Percentiles rank a stretch among this genome's conserved stretches.
Evolutionary conservation across 2,888 invertebrate genomes (phyloP).

Genomic region (Noctua pronuba): DNA sequence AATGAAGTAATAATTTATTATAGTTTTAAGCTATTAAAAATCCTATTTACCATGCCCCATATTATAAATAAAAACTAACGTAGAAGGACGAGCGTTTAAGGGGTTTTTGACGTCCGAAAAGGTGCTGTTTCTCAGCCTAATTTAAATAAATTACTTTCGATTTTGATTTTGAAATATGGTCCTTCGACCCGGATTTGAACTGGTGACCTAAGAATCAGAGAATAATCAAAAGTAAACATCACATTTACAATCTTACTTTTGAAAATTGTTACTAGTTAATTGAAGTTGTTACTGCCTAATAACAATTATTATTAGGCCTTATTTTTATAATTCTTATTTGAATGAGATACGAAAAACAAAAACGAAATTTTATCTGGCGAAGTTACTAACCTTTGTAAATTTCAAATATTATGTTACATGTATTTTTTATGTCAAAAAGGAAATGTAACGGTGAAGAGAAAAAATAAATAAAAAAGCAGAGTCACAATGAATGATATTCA

Average conservation of each 20-base stretch:
- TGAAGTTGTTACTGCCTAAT: not conserved
- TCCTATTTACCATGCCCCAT: not conserved
- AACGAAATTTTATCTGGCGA: not conserved
- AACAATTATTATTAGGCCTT: too few relatives aligned
- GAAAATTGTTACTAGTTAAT: not conserved
- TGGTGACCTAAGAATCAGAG: not conserved
- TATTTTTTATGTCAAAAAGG: not conserved
- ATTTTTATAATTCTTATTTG: not conserved
- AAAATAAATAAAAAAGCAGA: not conserved
- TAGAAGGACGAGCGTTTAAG: too few relatives aligned
- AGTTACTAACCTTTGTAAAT: not conserved
- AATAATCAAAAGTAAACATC: not conserved
- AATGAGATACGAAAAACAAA: not conserved
- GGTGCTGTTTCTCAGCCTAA: not conserved
- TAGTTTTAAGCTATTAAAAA: not conserved
- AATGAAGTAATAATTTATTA: not conserved
- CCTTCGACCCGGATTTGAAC: slow-evolving; percentile 15
- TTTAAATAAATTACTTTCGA: not conserved
- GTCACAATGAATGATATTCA: not conserved
- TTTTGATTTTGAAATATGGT: not conserved
- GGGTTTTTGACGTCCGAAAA: too few relatives aligned
- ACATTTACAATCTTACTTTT: not conserved
- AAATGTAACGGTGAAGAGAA: not conserved
- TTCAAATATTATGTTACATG: not conserved
- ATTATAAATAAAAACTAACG: not conserved